Evolutionary conservation across 1,140 invertebrate species (phyloP), one percentile per base, ranked within the genome.

Genomic region (Archivesica marissinica): DNA sequence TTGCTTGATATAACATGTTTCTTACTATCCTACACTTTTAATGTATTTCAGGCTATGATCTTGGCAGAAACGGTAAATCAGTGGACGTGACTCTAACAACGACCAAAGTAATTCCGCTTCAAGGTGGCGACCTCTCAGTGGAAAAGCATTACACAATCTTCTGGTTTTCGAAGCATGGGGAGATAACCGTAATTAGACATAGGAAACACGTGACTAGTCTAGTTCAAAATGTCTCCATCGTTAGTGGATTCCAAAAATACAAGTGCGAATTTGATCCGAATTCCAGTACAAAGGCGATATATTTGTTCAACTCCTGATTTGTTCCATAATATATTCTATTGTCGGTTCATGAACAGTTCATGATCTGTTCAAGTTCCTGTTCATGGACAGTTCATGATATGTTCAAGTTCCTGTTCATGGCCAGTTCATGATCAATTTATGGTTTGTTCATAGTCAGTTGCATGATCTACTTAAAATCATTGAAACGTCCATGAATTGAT

Each of bases 21-120:
- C n/a, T n/a, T n/a, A n/a, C n/a, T n/a, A n/a, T n/a, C n/a, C n/a
- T n/a, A n/a, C n/a, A n/a, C n/a, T n/a, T n/a, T n/a, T n/a, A n/a
- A n/a, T n/a, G n/a, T n/a, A n/a, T 83, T 83, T 50, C 68, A 83
- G 80, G 70, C 23, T 83, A 83, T 47, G 80, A 83, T 39, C 23
- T 83, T 0, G 80, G 80, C 0, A 17, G 80, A 47, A 83, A 83
- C 35, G 64, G 80, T n/a, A 83, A 83, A 38, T 64, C 50, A 20
- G 39, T 83, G 9, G 70, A 75, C 28, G 66, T 75, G 20, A 75
- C 54, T 28, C 25, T 83, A 33, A 17, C 41, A 3, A 35, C 33
- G 0, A 28, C 50, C 3, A 35, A 54, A 23, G 25, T 83, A 9
- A 15, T 17, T n/a, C 80, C 44, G 38, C 13, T 44, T 4, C 47